Percentiles rank a stretch among this genome's conserved stretches.
These are phyloP conservation scores for Trissonchulus latispiculum DNA, from an alignment of 2,888 invertebrate species.

Conservation along the genomic window DNA sequence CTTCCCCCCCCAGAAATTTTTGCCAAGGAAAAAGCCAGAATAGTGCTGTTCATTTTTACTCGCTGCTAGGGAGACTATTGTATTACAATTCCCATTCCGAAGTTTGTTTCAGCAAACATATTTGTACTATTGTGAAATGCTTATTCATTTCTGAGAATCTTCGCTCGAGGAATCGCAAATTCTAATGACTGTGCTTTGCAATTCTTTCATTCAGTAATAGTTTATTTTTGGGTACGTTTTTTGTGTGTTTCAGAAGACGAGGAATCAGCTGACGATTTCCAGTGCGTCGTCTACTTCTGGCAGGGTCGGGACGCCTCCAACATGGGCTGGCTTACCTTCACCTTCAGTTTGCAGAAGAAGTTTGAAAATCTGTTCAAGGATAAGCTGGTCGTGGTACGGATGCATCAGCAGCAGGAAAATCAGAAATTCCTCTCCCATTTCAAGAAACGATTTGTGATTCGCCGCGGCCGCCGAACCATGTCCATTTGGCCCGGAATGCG, in stretches of 20 bases:
- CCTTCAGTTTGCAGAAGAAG: conserved; percentile 73
- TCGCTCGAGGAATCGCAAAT: no score
- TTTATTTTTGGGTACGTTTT: no score
- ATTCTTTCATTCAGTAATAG: no score
- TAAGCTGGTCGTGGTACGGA: conserved; percentile 83
- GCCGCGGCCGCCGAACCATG: conserved; percentile 55
- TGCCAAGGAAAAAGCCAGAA: no score
- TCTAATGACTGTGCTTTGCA: no score
- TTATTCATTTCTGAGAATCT: no score
- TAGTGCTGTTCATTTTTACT: no score
- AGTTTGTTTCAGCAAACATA: no score
- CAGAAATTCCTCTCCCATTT: conserved; percentile 97
- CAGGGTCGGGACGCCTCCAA: conserved; percentile 89
- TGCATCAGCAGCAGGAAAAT: conserved; percentile 97
- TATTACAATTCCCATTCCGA: no score
- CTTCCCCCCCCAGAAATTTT: no score
- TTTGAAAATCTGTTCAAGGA: conserved; percentile 71
- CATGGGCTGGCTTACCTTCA: conserved; percentile 99
- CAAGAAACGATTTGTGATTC: conserved; percentile 82
- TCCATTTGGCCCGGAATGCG: conserved; percentile 20
- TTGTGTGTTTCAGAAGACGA: background rate
- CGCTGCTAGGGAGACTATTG: no score
- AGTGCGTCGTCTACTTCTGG: conserved; percentile 99
- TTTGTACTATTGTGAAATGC: no score
- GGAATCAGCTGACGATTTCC: conserved; percentile 56